Evolutionary conservation across 2,113 vertebrate genomes (phyloP).

Genomic region (Phalacrocorax aristotelis): DNA sequence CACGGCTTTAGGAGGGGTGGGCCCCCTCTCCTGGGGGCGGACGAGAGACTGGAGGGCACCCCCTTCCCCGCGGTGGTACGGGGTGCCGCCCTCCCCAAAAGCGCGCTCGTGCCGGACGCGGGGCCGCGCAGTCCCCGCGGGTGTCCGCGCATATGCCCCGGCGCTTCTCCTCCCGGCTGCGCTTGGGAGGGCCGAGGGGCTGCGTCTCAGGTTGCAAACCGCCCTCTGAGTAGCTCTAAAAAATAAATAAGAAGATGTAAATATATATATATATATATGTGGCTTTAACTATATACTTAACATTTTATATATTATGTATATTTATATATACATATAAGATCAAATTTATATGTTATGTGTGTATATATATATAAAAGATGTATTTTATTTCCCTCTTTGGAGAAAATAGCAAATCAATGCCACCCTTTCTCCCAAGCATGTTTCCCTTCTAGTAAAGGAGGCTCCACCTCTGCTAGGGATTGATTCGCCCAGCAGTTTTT

Average conservation of each 20-base stretch:
- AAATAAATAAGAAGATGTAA: background rate
- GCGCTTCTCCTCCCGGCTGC: background rate
- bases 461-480: slow-evolving; percentile 57
- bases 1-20: background rate
- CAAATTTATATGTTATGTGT: background rate
- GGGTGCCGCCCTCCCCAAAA: background rate
- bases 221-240: background rate
- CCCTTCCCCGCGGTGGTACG: too few relatives aligned
- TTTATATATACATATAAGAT: background rate
- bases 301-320: background rate
- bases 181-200: background rate
- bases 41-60: background rate
- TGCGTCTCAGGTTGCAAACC: background rate
- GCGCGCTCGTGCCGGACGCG: background rate
- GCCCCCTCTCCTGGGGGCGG: background rate
- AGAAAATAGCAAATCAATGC: background rate
- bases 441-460: slow-evolving; percentile 66
- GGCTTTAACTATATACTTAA: background rate
- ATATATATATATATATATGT: too few relatives aligned
- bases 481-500: slow-evolving; percentile 66
- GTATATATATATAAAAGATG: background rate
- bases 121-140: background rate
- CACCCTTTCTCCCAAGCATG: slow-evolving; percentile 55
- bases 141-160: background rate
- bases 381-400: background rate